A percentile compares a stretch with the other conserved stretches of the same genome.
phyloP scores from a whole-genome alignment of 2,113 vertebrate genomes.

The Pomatorhinus ruficollis region DNA sequence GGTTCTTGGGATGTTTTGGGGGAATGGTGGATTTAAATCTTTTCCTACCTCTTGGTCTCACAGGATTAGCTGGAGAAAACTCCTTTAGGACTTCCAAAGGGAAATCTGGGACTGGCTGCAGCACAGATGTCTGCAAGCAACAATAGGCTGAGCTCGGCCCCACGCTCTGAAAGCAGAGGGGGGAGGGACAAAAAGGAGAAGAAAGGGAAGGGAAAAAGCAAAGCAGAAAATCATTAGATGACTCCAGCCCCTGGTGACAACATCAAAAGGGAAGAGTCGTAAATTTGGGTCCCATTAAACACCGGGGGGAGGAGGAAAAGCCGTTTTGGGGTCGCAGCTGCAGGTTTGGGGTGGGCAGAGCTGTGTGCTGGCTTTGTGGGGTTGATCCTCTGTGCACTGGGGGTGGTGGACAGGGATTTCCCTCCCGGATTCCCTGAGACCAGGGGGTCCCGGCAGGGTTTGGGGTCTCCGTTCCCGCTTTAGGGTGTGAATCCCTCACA shows the following conservation, averaged over 20 bases:
- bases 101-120: neutral
- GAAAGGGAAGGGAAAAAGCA: neutral
- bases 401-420: neutral
- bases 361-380: neutral
- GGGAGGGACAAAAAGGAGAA: neutral
- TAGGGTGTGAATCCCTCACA: neutral
- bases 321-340: accelerated
- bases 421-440: neutral
- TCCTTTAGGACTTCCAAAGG: neutral
- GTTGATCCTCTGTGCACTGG: accelerated
- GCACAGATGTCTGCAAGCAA: neutral
- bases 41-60: accelerated
- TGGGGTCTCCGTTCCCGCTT: neutral
- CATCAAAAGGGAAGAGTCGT: neutral
- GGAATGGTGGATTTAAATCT: neutral
- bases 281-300: neutral
- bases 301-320: neutral
- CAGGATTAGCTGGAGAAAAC: neutral
- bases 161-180: neutral
- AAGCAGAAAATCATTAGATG: constrained; percentile 34
- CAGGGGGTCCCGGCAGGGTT: neutral
- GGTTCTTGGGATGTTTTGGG: neutral
- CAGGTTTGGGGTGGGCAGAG: neutral
- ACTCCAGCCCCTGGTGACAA: constrained; percentile 2
- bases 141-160: neutral